Percentiles rank a stretch among this genome's conserved stretches.
phyloP scores from a whole-genome alignment of 2,797 vertebrate species.

The Chiloscyllium punctatum region DNA sequence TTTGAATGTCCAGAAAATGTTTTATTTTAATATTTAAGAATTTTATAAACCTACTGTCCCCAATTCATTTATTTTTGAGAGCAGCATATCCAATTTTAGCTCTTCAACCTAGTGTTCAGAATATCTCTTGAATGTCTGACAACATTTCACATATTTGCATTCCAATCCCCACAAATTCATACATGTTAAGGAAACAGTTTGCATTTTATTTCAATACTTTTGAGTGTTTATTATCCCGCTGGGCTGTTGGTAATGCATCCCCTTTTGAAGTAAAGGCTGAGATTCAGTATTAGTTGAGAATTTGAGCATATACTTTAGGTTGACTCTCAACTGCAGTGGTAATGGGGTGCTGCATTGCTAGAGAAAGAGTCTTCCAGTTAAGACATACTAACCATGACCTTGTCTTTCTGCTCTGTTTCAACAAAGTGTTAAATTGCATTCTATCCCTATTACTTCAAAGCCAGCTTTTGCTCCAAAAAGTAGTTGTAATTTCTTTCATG shows the following conservation, averaged over 20 bases:
- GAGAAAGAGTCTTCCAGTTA: neutral
- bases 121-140: neutral
- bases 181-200: neutral
- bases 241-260: neutral
- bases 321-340: neutral
- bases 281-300: neutral
- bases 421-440: neutral
- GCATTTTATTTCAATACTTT: neutral
- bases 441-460: neutral
- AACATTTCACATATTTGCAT: neutral
- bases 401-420: slow-evolving; percentile 9
- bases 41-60: too few species aligned
- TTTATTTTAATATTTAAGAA: too few species aligned
- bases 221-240: neutral
- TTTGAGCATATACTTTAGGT: neutral
- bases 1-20: too few species aligned
- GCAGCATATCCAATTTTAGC: neutral
- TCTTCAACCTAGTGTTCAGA: neutral
- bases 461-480: neutral
- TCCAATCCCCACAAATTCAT: too few species aligned
- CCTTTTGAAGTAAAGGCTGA: neutral
- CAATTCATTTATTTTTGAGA: too few species aligned
- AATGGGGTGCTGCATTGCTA: neutral
- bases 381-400: neutral
- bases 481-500: neutral